Percentiles rank a stretch among this genome's conserved stretches.
Evolutionary conservation across 2,888 invertebrate species (phyloP).

Genomic region (Nemurella pictetii): DNA sequence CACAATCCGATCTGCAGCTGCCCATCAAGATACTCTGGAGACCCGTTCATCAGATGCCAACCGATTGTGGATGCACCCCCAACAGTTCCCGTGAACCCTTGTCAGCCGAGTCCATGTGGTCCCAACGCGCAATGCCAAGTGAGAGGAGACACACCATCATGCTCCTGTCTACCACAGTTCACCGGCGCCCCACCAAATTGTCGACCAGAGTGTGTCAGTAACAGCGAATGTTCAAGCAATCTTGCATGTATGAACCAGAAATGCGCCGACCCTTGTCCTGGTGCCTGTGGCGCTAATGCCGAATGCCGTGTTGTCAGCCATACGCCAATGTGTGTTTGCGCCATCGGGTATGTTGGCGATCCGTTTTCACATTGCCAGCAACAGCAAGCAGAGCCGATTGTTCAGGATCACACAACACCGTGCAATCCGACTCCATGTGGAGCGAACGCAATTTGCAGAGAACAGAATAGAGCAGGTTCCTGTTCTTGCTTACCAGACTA

Average conservation of each 20-base stretch:
- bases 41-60: conserved; percentile 76
- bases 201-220: conserved; percentile 46
- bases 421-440: conserved; percentile 61
- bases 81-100: conserved; percentile 42
- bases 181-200: conserved; percentile 68
- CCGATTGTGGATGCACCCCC: conserved; percentile 52
- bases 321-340: conserved; percentile 71
- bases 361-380: conserved; percentile 68
- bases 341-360: conserved; percentile 70
- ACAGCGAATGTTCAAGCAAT: conserved; percentile 47
- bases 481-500: conserved; percentile 45
- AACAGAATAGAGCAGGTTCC: conserved; percentile 53
- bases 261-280: conserved; percentile 63
- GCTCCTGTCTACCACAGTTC: conserved; percentile 67
- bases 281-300: conserved; percentile 71
- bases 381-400: conserved; percentile 40
- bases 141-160: conserved; percentile 63
- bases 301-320: conserved; percentile 77
- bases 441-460: conserved; percentile 53
- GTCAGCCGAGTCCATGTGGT: conserved; percentile 48
- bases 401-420: conserved; percentile 53
- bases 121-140: conserved; percentile 48
- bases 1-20: conserved; percentile 72
- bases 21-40: conserved; percentile 65
- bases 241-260: conserved; percentile 49